Base-by-base conservation (phyloP, 2,113 vertebrate species). In the Rousettus leschenaultii region DNA sequence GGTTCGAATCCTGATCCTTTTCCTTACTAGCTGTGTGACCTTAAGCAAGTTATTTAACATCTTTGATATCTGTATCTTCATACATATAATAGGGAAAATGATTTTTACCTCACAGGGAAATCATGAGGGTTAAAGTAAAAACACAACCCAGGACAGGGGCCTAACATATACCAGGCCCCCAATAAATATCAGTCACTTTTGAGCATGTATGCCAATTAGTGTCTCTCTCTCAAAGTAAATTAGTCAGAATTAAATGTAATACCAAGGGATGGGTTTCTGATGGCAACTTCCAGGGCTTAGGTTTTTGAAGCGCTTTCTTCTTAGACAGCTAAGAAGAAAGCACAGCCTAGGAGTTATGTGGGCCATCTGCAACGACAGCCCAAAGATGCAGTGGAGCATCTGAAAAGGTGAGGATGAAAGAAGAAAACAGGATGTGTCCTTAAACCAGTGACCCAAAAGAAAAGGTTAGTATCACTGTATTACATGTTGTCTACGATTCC, bases 111-210 rank as follows among this genome's bases (percentile, higher is more conserved):
- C 79, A 92, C 22, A 66, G 40, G 11, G 55, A 5, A 85, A 28
- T 53, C 59, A 83, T 71, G 28, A 86, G 24, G 38, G 4, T 91
- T 91, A 96, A 96, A 95, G 71, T 48, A 75, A 89, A 13, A 95
- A 83, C 61, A 92, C 35, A 51, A 95, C 26, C 51, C 73, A 79
- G 57, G 45, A 86, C 19, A 55, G 53, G 93, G 93, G 14, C 33
- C 18, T n/a, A 91, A 70, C 53, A 97, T 65, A 90, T 30, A 91
- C 26, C 86, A 96, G 70, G 61, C 35, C 30, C 19, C 86, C 51
- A 94, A 68, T 68, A 92, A 94, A 61, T n/a, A 35, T 65, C 35
- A 78, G n/a, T 78, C 80, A 93, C 75, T 85, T 96, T 91, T 93
- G 63, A 86, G 55, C 79, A 80, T 78, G 35, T 83, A 95, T 45